Conservation (phyloP, 2,888 invertebrate species). For the Cataglyphis rosenhaueri region DNA sequence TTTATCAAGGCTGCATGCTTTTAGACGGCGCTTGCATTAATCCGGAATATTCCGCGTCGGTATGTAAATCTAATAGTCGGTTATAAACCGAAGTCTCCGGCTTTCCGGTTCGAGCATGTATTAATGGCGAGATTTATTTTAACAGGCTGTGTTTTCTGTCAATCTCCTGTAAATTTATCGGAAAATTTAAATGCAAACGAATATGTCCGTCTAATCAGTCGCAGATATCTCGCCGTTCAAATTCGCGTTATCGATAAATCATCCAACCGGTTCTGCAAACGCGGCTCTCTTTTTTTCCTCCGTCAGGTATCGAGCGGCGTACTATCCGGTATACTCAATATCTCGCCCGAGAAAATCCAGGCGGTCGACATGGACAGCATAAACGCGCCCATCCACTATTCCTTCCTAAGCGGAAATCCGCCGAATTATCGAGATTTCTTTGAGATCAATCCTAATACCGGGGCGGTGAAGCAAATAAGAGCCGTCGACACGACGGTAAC, state of each 20-base stretch:
- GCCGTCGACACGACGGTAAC: conserved; percentile 92
- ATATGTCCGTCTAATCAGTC: conserved; percentile 31
- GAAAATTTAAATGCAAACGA: conserved; percentile 25
- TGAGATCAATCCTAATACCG: conserved; percentile 92
- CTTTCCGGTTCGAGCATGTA: not conserved
- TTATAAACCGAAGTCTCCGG: not conserved
- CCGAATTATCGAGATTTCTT: conserved; percentile 92
- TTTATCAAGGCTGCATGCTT: conserved; percentile 94
- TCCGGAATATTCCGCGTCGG: conserved; percentile 94
- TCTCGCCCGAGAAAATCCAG: conserved; percentile 95
- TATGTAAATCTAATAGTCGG: conserved; percentile 85
- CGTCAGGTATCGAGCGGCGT: conserved; percentile 93
- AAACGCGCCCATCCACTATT: conserved; percentile 93
- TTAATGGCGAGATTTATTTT: not conserved
- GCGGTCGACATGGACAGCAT: conserved; percentile 96
- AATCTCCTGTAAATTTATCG: not conserved
- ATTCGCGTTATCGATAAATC: conserved; percentile 48
- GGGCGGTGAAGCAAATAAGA: conserved; percentile 92
- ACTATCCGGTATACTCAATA: conserved; percentile 92
- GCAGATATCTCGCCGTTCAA: conserved; percentile 35
- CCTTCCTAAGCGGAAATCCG: conserved; percentile 93
- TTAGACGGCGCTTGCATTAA: conserved; percentile 94
- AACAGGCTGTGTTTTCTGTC: not conserved
- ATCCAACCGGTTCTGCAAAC: conserved; percentile 69
- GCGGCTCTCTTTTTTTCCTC: conserved; percentile 37